Evolutionary conservation across 2,113 vertebrate species (phyloP).

Genomic region (Physeter macrocephalus): DNA sequence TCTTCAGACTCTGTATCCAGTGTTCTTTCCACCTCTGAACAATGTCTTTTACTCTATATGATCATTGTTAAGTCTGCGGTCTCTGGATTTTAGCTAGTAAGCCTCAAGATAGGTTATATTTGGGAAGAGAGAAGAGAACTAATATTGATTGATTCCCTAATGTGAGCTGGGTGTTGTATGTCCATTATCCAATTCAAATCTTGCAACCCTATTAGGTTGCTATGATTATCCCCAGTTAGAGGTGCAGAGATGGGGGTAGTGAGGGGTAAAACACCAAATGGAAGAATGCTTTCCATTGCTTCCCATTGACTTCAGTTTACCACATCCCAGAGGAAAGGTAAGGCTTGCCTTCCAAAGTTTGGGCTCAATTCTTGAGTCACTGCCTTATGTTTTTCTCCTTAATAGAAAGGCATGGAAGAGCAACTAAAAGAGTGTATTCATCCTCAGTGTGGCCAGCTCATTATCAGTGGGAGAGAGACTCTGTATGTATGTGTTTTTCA

Average conservation of each 20-base stretch:
- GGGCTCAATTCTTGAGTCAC: neutral
- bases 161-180: neutral
- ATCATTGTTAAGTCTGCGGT: neutral
- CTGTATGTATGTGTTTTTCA: neutral
- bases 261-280: rapidly evolving
- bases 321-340: neutral
- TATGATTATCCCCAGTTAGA: neutral
- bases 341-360: neutral
- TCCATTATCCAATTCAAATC: neutral
- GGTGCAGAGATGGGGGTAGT: neutral
- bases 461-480: neutral
- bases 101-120: neutral
- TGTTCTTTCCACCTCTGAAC: neutral
- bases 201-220: neutral
- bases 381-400: neutral
- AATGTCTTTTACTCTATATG: neutral
- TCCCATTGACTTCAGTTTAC: neutral
- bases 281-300: neutral
- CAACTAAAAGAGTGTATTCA: neutral
- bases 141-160: neutral
- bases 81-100: neutral
- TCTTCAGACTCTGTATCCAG: neutral
- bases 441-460: neutral
- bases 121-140: neutral
- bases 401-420: neutral